Base-by-base conservation (phyloP, 2,113 vertebrate species). In the Saguinus midas region DNA sequence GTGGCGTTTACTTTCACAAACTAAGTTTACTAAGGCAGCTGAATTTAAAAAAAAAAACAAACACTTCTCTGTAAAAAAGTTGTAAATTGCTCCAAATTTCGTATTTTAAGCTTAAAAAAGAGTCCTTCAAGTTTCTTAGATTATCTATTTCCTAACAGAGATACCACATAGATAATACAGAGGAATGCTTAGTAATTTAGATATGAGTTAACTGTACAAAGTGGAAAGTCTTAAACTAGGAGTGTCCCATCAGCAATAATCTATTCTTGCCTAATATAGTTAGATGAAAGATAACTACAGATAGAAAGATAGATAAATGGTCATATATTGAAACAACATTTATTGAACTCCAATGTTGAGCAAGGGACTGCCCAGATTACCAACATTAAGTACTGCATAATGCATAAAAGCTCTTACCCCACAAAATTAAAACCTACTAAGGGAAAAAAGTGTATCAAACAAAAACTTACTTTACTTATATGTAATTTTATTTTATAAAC, bases 1-100 rank as follows among this genome's bases (percentile, higher is more conserved):
- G 91, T 96, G 97, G 83, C 55, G 73, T 96, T 97, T 80, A 72
- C 92, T 93, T 97, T 96, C 40, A 95, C 48, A 97, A 96, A 94
- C 75, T 61, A 86, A 8, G 32, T 21, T 96, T 91, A 92, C 90
- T 92, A 91, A 91, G 29, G 55, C 82, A 37, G 9, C n/a, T 94
- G 27, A 92, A 85, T 82, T 64, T 40, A 40, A 18, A 79, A 32
- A 45, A 29, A 1, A 78, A 48, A 73, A 43, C n/a, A 43, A 68
- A 17, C 6, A 68, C 6, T 25, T 80, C 2, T 52, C 6, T 52
- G 3, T 78, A 37, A 90, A 91, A 87, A 3, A 85, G 70, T 87
- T 95, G 3, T 87, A 83, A 92, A 84, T 86, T 96, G 9, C 1
- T 79, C 6, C 72, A 82, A 85, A 58, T 87, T 25, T 40, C 95